Evolutionary conservation across 2,888 invertebrate species (phyloP).

Genomic region (Dilophus febrilis): DNA sequence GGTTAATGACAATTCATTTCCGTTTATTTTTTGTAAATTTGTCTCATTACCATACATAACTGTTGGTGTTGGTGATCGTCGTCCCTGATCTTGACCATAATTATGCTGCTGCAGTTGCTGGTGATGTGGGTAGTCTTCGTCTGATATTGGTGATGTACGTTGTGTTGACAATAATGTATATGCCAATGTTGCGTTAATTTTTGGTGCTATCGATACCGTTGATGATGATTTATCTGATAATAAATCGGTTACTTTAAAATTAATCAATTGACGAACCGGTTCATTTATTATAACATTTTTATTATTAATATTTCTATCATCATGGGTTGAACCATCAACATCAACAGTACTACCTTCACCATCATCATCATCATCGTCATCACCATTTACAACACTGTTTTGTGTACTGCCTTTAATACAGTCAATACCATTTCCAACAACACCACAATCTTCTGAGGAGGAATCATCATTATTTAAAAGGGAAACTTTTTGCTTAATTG

Average conservation of each 20-base stretch:
- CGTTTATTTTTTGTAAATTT: no score
- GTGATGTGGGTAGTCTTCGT: conserved; percentile 15
- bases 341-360: not conserved
- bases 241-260: no score
- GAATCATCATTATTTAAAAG: conserved; percentile 3
- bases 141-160: conserved; percentile 8
- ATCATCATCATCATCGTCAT: not conserved
- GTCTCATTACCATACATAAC: conserved; percentile 12
- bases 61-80: conserved; percentile 7
- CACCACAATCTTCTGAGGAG: not conserved
- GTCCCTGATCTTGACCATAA: not conserved
- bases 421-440: not conserved
- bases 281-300: no score
- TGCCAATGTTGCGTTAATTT: not conserved
- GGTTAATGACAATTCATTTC: no score
- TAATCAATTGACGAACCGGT: no score
- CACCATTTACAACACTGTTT: not conserved
- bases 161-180: not conserved
- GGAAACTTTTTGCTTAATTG: no score
- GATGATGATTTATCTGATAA: no score
- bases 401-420: not conserved
- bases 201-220: not conserved
- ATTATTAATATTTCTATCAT: no score
- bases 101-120: conserved; percentile 5
- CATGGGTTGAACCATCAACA: no score